Conservation (phyloP, 2,113 vertebrate genomes). For the Erinaceus europaeus region DNA sequence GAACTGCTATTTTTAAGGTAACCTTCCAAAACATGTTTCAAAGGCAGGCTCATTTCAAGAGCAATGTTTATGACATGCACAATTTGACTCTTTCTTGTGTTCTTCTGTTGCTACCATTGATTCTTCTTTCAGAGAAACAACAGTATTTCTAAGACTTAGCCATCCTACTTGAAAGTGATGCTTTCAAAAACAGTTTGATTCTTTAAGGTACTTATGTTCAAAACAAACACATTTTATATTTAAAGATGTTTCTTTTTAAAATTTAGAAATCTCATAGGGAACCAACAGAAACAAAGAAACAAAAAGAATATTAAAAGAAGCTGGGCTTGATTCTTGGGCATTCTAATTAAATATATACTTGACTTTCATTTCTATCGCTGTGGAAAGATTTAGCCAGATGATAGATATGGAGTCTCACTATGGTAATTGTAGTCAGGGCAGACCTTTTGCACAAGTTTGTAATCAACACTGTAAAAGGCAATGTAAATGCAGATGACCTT, state of each 20-base stretch:
- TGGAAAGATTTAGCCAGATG: constrained; percentile 88
- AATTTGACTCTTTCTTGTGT: constrained; percentile 43
- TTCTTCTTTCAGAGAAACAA: constrained; percentile 28
- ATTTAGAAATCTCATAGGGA: constrained; percentile 75
- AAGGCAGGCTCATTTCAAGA: constrained; percentile 54
- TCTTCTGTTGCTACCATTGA: background rate
- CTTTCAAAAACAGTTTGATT: constrained; percentile 66
- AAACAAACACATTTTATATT: constrained; percentile 75
- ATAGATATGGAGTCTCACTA: constrained; percentile 96
- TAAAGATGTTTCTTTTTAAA: constrained; percentile 53
- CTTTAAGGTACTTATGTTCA: constrained; percentile 60
- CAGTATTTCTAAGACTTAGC: constrained; percentile 28
- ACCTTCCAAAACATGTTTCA: constrained; percentile 25
- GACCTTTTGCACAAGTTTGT: constrained; percentile 99
- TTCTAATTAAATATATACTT: constrained; percentile 7
- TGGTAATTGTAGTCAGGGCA: constrained; percentile 99
- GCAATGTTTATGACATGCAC: constrained; percentile 18
- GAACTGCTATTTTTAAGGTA: constrained; percentile 43
- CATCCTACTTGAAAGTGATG: constrained; percentile 19
- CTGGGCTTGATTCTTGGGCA: constrained; percentile 34
- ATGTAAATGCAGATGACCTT: constrained; percentile 99
- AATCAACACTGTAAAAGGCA: constrained; percentile 98
- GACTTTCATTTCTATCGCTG: background rate
- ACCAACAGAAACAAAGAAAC: constrained; percentile 74
- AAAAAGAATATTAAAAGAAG: constrained; percentile 58